Conservation (phyloP, 1,140 invertebrate species). For the Drosophila setifemur region DNA sequence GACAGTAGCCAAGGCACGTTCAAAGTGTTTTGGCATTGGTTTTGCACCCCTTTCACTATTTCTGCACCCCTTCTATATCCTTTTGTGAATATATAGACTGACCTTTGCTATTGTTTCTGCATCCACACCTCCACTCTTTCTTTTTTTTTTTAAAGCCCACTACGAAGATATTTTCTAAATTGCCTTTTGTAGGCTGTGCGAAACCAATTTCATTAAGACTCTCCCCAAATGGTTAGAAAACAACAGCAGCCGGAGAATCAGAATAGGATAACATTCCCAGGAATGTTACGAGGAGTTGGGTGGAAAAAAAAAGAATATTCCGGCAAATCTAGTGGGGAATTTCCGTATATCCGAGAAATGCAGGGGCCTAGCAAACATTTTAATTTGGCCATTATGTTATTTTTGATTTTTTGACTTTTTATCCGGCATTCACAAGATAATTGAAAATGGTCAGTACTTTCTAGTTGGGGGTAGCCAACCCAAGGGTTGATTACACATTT, state of each 20-base stretch:
- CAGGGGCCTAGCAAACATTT: slow-evolving; percentile 50
- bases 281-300: slow-evolving; percentile 8
- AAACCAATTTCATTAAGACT: slow-evolving; percentile 69
- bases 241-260: slow-evolving; percentile 38
- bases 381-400: slow-evolving; percentile 70
- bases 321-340: slow-evolving; percentile 57
- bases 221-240: slow-evolving; percentile 38
- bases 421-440: slow-evolving; percentile 35
- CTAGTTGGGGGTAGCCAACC: neutral
- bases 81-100: slow-evolving; percentile 3
- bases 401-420: slow-evolving; percentile 68
- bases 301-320: slow-evolving; percentile 17
- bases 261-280: slow-evolving; percentile 12
- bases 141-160: neutral
- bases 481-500: slow-evolving; percentile 53
- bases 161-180: slow-evolving; percentile 31
- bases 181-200: slow-evolving; percentile 31
- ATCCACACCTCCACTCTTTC: slow-evolving; percentile 7
- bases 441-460: slow-evolving; percentile 60
- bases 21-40: neutral
- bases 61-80: neutral
- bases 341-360: slow-evolving; percentile 33
- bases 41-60: neutral
- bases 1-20: neutral
- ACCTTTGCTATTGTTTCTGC: slow-evolving; percentile 16